Percentiles rank a stretch among this genome's conserved stretches.
Conservation (phyloP, 2,888 invertebrate genomes). For the Clusia tigrina region DNA sequence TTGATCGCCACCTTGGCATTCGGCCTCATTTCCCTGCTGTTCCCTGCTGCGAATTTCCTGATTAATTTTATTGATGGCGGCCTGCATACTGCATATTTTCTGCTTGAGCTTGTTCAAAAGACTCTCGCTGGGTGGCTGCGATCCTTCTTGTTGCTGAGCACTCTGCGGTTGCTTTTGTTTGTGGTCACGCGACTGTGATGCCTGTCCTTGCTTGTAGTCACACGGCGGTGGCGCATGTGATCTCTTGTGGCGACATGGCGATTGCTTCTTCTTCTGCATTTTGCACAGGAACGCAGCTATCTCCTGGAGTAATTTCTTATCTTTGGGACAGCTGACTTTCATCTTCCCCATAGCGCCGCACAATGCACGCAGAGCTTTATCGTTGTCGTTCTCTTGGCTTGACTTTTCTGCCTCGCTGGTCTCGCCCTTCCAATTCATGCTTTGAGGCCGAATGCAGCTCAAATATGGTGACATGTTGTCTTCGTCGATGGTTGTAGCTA, state of each 20-base stretch:
- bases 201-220: slow-evolving; percentile 9
- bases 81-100: slow-evolving; percentile 50
- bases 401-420: slow-evolving; percentile 29
- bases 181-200: neutral
- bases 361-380: slow-evolving; percentile 41
- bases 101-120: slow-evolving; percentile 50
- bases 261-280: slow-evolving; percentile 35
- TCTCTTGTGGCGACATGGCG: slow-evolving; percentile 27
- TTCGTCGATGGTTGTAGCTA: slow-evolving; percentile 59
- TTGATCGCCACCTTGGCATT: too few species aligned
- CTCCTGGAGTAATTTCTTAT: slow-evolving; percentile 50
- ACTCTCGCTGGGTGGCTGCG: neutral
- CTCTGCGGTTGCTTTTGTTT: slow-evolving; percentile 3
- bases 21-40: neutral
- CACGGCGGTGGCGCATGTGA: slow-evolving; percentile 26
- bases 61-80: slow-evolving; percentile 47
- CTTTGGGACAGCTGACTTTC: slow-evolving; percentile 53
- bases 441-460: slow-evolving; percentile 26
- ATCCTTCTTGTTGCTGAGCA: slow-evolving; percentile 8
- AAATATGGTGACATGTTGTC: slow-evolving; percentile 49
- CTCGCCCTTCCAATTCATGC: slow-evolving; percentile 27
- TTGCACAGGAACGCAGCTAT: slow-evolving; percentile 45
- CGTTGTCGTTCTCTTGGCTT: slow-evolving; percentile 31
- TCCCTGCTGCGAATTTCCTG: slow-evolving; percentile 40
- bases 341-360: slow-evolving; percentile 52